Conservation (phyloP, 2,113 vertebrate species). For the Entosphenus tridentatus region DNA sequence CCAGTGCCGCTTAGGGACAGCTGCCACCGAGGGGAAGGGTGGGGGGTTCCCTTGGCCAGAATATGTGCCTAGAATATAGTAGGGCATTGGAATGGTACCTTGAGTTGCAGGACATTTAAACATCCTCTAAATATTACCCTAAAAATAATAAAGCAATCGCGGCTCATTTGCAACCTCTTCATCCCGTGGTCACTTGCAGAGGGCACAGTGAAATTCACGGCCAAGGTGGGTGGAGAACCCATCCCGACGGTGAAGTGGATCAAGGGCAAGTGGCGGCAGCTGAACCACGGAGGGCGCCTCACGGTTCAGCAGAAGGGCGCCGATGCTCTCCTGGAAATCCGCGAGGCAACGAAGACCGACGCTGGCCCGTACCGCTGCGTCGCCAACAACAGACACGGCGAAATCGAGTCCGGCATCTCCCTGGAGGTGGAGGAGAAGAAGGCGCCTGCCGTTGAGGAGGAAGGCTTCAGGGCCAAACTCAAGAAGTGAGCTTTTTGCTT, state of each 20-base stretch:
- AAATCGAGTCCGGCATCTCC: slow-evolving; percentile 54
- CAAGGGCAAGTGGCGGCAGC: slow-evolving; percentile 92
- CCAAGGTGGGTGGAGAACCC: slow-evolving; percentile 87
- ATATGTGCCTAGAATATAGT: too few species aligned
- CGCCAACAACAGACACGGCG: slow-evolving; percentile 54
- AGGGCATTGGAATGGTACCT: too few species aligned
- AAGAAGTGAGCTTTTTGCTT: slow-evolving; percentile 44
- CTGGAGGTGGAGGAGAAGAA: slow-evolving; percentile 59
- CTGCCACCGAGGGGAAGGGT: too few species aligned
- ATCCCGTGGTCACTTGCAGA: slow-evolving; percentile 26
- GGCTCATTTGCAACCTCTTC: background rate
- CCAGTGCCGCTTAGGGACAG: too few species aligned
- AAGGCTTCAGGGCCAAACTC: slow-evolving; percentile 60
- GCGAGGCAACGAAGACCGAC: slow-evolving; percentile 54
- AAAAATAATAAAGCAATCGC: too few species aligned
- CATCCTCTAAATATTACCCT: too few species aligned
- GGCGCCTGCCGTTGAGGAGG: slow-evolving; percentile 34
- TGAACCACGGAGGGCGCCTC: slow-evolving; percentile 73
- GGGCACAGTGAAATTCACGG: slow-evolving; percentile 63
- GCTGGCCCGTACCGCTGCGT: slow-evolving; percentile 63
- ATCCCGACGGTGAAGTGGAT: slow-evolving; percentile 92
- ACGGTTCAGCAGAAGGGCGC: slow-evolving; percentile 54
- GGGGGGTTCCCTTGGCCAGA: too few species aligned
- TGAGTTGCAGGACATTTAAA: too few species aligned
- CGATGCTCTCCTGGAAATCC: slow-evolving; percentile 62